A percentile compares a stretch with the other conserved stretches of the same genome.
These are phyloP conservation scores for Junonia oenone DNA, from an alignment of 2,888 invertebrate species.

Conservation along the genomic window DNA sequence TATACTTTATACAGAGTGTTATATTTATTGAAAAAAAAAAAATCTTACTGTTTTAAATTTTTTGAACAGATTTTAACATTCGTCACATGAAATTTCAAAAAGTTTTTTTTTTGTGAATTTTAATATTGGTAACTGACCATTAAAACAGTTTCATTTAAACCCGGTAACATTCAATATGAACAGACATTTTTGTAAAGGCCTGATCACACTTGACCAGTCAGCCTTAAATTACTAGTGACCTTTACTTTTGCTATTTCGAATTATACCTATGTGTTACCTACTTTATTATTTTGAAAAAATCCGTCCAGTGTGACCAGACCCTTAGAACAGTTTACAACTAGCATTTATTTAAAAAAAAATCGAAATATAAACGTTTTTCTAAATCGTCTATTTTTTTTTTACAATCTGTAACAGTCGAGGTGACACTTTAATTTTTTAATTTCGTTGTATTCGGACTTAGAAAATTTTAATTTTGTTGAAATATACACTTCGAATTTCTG, in stretches of 20 bases:
- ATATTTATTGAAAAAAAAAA: no score
- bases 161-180: constrained; percentile 24
- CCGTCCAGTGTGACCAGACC: constrained; percentile 12
- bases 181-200: constrained; percentile 13
- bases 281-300: neutral
- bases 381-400: constrained; percentile 4
- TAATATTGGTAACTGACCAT: constrained; percentile 2
- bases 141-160: constrained; percentile 21
- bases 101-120: neutral
- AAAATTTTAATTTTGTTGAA: neutral
- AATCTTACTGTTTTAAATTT: no score
- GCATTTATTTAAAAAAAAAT: constrained; percentile 5
- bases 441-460: constrained; percentile 14
- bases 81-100: neutral
- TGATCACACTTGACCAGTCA: constrained; percentile 9
- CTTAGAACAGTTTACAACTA: constrained; percentile 4
- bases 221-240: neutral
- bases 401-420: constrained; percentile 16
- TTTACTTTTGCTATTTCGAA: neutral
- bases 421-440: neutral
- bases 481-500: neutral
- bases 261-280: neutral
- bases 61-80: no score
- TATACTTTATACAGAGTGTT: no score
- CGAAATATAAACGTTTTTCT: constrained; percentile 8